Conservation (phyloP, 2,113 vertebrate species). For the Sphyrna mokarran region DNA sequence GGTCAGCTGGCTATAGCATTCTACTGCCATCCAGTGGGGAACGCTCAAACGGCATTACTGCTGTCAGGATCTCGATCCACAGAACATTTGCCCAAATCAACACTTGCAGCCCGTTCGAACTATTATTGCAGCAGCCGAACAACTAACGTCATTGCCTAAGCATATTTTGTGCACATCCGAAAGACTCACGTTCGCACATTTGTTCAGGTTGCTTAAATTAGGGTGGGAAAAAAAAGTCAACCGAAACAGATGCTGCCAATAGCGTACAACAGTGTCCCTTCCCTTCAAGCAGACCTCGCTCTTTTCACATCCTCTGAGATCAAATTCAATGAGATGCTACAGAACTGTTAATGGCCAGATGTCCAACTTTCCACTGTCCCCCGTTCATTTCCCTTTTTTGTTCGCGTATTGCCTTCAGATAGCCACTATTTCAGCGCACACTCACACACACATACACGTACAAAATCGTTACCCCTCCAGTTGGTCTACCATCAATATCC, state of each 20-base stretch:
- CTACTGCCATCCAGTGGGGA: slow-evolving; percentile 98
- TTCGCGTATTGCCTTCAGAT: background rate
- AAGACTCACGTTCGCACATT: background rate
- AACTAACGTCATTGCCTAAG: background rate
- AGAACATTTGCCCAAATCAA: background rate
- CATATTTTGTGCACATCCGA: slow-evolving; percentile 17
- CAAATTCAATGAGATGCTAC: slow-evolving; percentile 14
- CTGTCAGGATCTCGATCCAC: background rate
- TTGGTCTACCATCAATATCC: slow-evolving; percentile 27
- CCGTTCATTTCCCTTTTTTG: slow-evolving; percentile 16
- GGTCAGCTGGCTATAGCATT: slow-evolving; percentile 88
- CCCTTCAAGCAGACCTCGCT: background rate
- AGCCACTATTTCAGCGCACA: background rate
- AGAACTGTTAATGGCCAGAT: slow-evolving; percentile 26
- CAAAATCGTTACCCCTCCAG: slow-evolving; percentile 18
- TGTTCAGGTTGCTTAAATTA: background rate
- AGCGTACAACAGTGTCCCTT: background rate
- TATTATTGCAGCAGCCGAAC: background rate
- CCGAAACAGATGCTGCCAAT: background rate
- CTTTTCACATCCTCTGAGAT: slow-evolving; percentile 31
- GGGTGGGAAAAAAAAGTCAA: background rate
- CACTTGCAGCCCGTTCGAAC: background rate
- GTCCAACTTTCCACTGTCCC: slow-evolving; percentile 16
- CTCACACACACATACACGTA: background rate
- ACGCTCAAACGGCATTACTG: slow-evolving; percentile 31